Conservation (phyloP, 1,140 invertebrate species). For the Drosophila funebris region DNA sequence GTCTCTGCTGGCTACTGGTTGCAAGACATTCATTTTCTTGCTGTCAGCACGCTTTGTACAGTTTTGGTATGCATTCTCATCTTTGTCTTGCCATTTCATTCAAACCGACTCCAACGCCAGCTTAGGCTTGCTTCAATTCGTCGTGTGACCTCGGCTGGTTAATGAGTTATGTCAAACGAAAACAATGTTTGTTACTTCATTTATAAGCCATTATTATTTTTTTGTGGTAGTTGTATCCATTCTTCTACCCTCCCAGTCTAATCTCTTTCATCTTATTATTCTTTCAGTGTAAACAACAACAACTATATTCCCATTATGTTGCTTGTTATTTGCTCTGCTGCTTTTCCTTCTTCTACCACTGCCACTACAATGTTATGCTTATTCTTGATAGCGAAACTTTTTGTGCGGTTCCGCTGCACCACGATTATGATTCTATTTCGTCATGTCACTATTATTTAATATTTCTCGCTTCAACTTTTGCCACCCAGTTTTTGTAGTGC, state of each 20-base stretch:
- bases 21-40: slow-evolving; percentile 39
- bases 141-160: slow-evolving; percentile 61
- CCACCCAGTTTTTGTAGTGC: slow-evolving; percentile 47
- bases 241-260: background rate
- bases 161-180: slow-evolving; percentile 81
- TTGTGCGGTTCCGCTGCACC: slow-evolving; percentile 61
- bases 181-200: slow-evolving; percentile 82
- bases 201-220: slow-evolving; percentile 81
- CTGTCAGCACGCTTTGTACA: slow-evolving; percentile 28
- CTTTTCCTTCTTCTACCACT: slow-evolving; percentile 1
- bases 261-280: slow-evolving; percentile 23
- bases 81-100: background rate
- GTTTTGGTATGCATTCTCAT: slow-evolving; percentile 4
- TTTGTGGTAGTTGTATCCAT: slow-evolving; percentile 61
- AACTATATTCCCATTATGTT: slow-evolving; percentile 62
- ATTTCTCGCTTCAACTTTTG: slow-evolving; percentile 76
- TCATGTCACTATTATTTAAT: slow-evolving; percentile 80
- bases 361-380: background rate
- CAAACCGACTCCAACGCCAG: background rate
- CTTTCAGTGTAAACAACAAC: slow-evolving; percentile 21
- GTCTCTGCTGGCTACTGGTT: slow-evolving; percentile 16
- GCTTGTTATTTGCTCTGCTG: slow-evolving; percentile 66
- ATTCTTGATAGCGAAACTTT: slow-evolving; percentile 76
- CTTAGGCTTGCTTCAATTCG: slow-evolving; percentile 24
- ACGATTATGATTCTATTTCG: slow-evolving; percentile 80